These are phyloP conservation scores for Cyphomyrus plagiostoma DNA, from an alignment of 2,113 vertebrate species.

Conservation along the genomic window DNA sequence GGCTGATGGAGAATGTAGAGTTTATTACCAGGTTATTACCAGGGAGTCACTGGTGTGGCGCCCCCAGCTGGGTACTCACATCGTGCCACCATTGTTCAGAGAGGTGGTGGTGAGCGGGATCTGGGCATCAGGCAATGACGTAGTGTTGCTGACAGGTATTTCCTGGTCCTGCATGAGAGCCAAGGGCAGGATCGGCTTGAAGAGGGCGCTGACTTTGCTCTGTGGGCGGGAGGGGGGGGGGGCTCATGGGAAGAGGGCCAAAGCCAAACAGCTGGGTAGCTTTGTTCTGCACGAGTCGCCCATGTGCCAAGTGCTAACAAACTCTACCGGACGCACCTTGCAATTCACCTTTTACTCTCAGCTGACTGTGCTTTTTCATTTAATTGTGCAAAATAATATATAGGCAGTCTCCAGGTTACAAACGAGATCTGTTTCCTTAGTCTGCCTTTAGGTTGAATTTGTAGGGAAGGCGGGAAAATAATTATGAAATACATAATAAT, in stretches of 20 bases:
- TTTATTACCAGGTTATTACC: background rate
- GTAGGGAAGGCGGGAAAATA: background rate
- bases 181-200: constrained; percentile 64
- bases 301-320: background rate
- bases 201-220: constrained; percentile 59
- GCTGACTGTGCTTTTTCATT: background rate
- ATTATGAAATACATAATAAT: background rate
- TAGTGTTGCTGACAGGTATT: constrained; percentile 59
- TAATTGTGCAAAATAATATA: background rate
- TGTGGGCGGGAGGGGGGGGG: constrained; percentile 42
- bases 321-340: background rate
- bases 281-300: background rate
- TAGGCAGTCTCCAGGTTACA: background rate
- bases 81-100: constrained; percentile 77
- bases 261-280: constrained; percentile 34
- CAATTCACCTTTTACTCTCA: background rate
- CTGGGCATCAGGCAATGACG: constrained; percentile 65
- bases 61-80: constrained; percentile 64
- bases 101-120: constrained; percentile 73
- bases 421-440: background rate
- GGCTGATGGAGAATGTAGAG: background rate
- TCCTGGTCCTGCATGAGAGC: constrained; percentile 70
- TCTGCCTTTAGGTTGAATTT: background rate
- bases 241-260: constrained; percentile 43
- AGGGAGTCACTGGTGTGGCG: background rate